Evolutionary conservation across 2,888 invertebrate species (phyloP).

Genomic region (Orthosia gracilis): DNA sequence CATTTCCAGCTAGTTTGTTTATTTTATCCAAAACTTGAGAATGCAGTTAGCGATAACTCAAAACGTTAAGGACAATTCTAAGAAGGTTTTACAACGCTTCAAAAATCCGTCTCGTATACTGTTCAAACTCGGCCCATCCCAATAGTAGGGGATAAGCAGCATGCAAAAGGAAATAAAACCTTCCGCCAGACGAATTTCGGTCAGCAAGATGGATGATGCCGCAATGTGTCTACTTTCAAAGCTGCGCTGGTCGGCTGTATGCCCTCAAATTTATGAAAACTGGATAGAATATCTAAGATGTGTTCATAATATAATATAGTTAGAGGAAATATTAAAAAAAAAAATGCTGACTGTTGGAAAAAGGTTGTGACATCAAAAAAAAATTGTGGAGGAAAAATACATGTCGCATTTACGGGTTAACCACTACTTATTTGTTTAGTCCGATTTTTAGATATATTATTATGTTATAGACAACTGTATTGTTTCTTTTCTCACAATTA

Average conservation of each 20-base stretch:
- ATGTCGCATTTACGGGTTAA: neutral
- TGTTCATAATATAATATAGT: neutral
- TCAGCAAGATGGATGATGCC: constrained; percentile 41
- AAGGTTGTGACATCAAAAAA: neutral
- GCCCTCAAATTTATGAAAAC: constrained; percentile 15
- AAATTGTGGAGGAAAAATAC: no score
- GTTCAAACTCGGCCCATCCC: neutral
- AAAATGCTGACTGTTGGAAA: neutral
- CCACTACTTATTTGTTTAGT: no score
- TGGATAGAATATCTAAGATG: constrained; percentile 3
- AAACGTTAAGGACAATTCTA: no score
- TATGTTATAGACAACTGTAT: neutral
- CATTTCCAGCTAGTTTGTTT: no score
- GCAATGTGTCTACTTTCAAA: constrained; percentile 35
- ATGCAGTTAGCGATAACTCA: no score
- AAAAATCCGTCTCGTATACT: neutral
- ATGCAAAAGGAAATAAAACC: constrained; percentile 43
- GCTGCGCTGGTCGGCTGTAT: constrained; percentile 7
- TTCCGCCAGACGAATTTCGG: constrained; percentile 30
- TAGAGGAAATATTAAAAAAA: constrained; percentile 1
- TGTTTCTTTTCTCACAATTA: neutral
- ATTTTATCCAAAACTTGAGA: no score
- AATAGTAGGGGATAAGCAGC: constrained; percentile 12
- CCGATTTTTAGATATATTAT: no score
- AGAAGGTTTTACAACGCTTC: no score